Evolutionary conservation across 2,797 vertebrate genomes (phyloP).

Genomic region (Pangasius macronema): DNA sequence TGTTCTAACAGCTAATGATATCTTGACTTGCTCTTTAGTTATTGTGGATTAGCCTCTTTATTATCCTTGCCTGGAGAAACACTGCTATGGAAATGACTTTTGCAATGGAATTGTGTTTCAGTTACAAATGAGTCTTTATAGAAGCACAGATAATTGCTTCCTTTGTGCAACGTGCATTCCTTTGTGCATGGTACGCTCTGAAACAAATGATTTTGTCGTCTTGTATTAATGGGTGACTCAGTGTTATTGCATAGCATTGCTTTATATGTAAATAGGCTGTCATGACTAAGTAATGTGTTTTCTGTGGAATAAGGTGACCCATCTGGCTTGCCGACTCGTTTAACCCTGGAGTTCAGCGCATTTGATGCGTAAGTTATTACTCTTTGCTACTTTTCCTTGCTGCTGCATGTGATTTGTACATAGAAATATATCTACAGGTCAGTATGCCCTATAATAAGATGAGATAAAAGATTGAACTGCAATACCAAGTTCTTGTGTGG

Average conservation of each 20-base stretch:
- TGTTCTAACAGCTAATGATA: background rate
- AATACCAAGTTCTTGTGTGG: background rate
- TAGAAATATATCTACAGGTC: background rate
- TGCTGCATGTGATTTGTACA: background rate
- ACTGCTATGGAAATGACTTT: background rate
- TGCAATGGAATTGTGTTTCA: background rate
- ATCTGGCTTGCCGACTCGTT: constrained; percentile 87
- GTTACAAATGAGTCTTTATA: background rate
- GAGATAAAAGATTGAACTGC: background rate
- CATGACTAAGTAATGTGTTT: constrained; percentile 19
- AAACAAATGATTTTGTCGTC: background rate
- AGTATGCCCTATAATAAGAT: background rate
- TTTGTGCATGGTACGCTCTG: background rate
- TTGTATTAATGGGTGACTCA: background rate
- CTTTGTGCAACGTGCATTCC: background rate
- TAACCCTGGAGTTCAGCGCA: constrained; percentile 95
- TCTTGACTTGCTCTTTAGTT: background rate
- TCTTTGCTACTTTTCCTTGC: background rate
- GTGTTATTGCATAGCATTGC: background rate
- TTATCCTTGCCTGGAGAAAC: background rate
- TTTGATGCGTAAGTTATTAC: constrained; percentile 89
- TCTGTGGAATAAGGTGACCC: constrained; percentile 81
- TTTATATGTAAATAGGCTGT: constrained; percentile 15
- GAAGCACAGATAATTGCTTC: background rate
- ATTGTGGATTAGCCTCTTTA: background rate